Evolutionary conservation across 2,797 vertebrate species (phyloP), one percentile per base, ranked within the genome.

Genomic region (Craterocephalus amniculus): DNA sequence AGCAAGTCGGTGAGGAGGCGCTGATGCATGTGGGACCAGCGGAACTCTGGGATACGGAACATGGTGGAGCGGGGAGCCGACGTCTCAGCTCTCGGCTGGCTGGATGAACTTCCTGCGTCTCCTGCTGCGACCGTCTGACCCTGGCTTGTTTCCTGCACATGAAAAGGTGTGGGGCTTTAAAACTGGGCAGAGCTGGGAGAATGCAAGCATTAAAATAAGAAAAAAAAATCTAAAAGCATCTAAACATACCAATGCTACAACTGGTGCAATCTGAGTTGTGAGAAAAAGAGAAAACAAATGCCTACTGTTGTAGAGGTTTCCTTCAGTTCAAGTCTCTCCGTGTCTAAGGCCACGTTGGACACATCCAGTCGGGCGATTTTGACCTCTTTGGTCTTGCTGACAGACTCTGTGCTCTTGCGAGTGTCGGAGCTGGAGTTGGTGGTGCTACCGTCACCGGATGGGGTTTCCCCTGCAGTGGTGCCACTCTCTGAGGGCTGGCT

Each of bases 21-120:
- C 43, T 99, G 98, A 81, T 99, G 98, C 97, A 99, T 97, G 70
- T 94, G 92, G 11, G 98, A 99, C 98, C 98, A 99, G 74, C 78
- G 94, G 87, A 98, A 99, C 80, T 99, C 97, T 14, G 98, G 98
- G 88, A 99, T 97, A 34, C 96, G 97, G 88, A 99, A 99, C 94
- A 96, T 93, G 36, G 97, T 91, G n/a, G 96, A 94, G 40, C 96
- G 92, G 72, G 88, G 92, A 12, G 76, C 88, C 3, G 92, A 85
- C n/a, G 94, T 76, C 9, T 96, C 96, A 31, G 5, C 29, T 81
- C 93, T 93, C 72, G 90, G 93, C 65, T 94, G 95, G 52, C 87
- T 92, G 0, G 94, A 81, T 1, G 84, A 75, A 0, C 90, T 65
- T 58, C 86, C 88, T 16, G 70, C 58, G 48, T 91, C 76, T 22